Percentiles rank a stretch among this genome's conserved stretches.
These are phyloP conservation scores for Anguilla japonica DNA, from an alignment of 2,113 vertebrate species.

Conservation along the genomic window DNA sequence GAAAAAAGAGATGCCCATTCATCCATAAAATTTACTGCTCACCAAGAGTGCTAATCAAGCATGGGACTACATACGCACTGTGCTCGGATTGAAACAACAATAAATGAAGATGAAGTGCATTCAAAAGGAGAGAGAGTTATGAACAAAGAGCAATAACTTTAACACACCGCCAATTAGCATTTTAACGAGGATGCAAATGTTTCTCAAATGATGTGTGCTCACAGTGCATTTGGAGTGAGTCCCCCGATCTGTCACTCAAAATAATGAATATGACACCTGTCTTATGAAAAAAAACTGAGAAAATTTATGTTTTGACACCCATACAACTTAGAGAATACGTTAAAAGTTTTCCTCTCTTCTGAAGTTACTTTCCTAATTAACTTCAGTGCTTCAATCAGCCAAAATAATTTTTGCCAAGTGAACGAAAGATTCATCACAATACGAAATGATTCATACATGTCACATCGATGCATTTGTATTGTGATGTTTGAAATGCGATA, in stretches of 20 bases:
- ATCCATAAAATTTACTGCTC: background rate
- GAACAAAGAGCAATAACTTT: constrained; percentile 48
- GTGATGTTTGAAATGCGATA: no score
- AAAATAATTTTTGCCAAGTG: no score
- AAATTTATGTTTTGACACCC: background rate
- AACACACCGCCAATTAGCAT: constrained; percentile 50
- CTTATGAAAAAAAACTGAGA: background rate
- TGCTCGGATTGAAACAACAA: background rate
- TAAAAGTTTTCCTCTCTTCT: no score
- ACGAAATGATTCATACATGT: no score
- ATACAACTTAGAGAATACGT: no score
- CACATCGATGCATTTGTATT: no score
- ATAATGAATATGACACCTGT: background rate
- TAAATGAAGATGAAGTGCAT: constrained; percentile 41
- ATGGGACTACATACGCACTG: background rate
- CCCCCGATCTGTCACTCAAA: background rate
- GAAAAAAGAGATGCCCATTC: background rate
- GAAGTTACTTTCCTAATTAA: no score
- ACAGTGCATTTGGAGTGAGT: constrained; percentile 22
- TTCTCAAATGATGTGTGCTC: constrained; percentile 17
- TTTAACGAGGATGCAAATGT: constrained; percentile 36
- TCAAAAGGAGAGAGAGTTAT: constrained; percentile 43
- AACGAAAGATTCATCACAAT: no score
- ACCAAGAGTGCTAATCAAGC: background rate
- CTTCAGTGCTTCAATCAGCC: no score